Conservation (phyloP, 2,888 invertebrate genomes). For the Helleia helle region DNA sequence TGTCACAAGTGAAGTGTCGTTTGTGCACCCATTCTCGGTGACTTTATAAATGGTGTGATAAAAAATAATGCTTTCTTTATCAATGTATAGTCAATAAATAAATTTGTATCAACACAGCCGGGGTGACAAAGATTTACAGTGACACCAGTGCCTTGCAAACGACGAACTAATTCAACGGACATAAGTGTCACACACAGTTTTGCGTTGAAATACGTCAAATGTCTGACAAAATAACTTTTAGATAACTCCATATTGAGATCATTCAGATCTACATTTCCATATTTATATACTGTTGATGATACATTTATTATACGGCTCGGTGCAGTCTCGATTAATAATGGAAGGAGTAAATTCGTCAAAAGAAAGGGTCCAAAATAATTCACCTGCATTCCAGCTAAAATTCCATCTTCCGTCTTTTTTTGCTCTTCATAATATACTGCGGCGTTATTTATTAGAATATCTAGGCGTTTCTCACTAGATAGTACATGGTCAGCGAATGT, state of each 20-base stretch:
- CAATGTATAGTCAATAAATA: neutral
- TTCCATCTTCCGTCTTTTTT: constrained; percentile 70
- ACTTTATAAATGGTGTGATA: constrained; percentile 28
- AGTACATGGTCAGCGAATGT: constrained; percentile 73
- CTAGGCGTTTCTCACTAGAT: constrained; percentile 51
- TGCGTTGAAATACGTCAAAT: neutral
- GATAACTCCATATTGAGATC: constrained; percentile 17
- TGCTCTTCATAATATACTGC: constrained; percentile 46
- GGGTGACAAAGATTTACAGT: neutral
- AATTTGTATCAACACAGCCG: neutral
- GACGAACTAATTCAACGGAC: neutral
- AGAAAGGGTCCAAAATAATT: constrained; percentile 78
- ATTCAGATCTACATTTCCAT: constrained; percentile 32
- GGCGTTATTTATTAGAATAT: constrained; percentile 76
- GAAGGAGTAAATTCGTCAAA: constrained; percentile 68
- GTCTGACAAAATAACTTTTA: constrained; percentile 34
- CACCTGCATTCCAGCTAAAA: constrained; percentile 73
- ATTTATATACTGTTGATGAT: neutral
- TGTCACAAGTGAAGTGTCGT: constrained; percentile 74
- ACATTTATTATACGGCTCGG: neutral
- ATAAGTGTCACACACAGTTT: neutral
- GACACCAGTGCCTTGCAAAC: neutral
- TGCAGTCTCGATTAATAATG: neutral
- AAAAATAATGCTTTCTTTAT: neutral
- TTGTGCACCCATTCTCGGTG: constrained; percentile 49